Base-by-base conservation (phyloP, 2,888 invertebrate species). In the Spisula subtruncata region DNA sequence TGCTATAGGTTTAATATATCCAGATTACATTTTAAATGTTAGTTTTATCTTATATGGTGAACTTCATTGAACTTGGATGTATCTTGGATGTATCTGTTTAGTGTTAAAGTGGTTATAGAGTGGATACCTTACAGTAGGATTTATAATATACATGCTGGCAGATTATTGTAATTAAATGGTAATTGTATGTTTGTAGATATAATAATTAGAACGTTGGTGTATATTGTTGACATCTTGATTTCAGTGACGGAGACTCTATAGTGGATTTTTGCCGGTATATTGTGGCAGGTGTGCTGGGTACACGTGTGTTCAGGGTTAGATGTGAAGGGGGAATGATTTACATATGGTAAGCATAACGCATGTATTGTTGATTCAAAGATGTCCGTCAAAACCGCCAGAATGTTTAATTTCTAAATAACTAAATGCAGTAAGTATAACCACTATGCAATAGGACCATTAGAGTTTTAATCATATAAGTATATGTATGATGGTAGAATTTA, bases 1-100 rank as follows among this genome's bases (percentile, higher is more conserved):
- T 75, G 75, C 35, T 75, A 75, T 12, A 60, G 4, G 4, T 41
- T 41, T 41, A n/a, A 41, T 41, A 41, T 41, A 75, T 75, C 29
- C 32, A 75, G 75, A 75, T 75, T 75, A 75, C 75, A 35, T 75
- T 71, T 71, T 35, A 75, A n/a, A 75, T 35, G 75, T 75, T 35
- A 75, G 75, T 75, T 75, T 75, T 75, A 75, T 75, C 75, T 75
- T 75, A 35, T 75, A 75, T 12, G 75, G 75, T 75, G 16, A 75
- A 75, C 29, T 35, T 35, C 25, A 66, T 75, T 75, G 75, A 75
- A 75, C 35, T 32, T 32, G 75, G 35, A 75, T 75, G 75, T 75
- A 32, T 35, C 35, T 25, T 32, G n/a, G n/a, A n/a, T n/a, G n/a
- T n/a, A n/a, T n/a, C n/a, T n/a, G n/a, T n/a, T n/a, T n/a, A n/a